Conservation (phyloP, 2,797 vertebrate genomes). For the Acestrorhynchus altus region DNA sequence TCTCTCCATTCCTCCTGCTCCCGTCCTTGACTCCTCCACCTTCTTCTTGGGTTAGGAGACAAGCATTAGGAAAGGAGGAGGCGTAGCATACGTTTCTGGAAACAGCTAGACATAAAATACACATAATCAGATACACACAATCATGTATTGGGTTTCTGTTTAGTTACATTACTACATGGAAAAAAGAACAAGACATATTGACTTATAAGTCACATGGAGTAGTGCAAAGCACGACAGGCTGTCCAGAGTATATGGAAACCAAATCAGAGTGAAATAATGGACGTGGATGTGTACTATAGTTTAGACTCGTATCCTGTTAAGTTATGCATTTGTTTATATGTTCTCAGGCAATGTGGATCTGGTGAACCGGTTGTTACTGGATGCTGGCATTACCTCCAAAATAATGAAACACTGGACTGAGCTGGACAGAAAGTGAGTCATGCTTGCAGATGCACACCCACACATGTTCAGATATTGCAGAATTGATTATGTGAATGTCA, state of each 20-base stretch:
- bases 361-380: conserved; percentile 88
- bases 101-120: no score
- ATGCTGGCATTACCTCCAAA: conserved; percentile 91
- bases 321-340: neutral
- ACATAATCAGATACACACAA: no score
- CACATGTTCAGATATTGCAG: neutral
- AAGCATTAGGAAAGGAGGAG: no score
- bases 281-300: neutral
- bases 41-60: no score
- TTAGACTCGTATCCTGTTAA: neutral
- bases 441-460: neutral
- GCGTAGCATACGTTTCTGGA: no score
- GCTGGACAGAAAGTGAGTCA: conserved; percentile 83
- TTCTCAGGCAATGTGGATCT: conserved; percentile 72
- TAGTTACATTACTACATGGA: no score
- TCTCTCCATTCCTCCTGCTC: no score
- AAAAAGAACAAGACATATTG: no score
- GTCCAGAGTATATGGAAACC: neutral
- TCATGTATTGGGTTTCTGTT: no score
- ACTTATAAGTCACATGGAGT: no score
- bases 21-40: no score
- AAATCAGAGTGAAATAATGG: conserved; percentile 21
- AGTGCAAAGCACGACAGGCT: neutral
- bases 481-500: neutral
- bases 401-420: conserved; percentile 88